phyloP scores from a whole-genome alignment of 2,113 vertebrate genomes.

The Neogobius melanostomus region DNA sequence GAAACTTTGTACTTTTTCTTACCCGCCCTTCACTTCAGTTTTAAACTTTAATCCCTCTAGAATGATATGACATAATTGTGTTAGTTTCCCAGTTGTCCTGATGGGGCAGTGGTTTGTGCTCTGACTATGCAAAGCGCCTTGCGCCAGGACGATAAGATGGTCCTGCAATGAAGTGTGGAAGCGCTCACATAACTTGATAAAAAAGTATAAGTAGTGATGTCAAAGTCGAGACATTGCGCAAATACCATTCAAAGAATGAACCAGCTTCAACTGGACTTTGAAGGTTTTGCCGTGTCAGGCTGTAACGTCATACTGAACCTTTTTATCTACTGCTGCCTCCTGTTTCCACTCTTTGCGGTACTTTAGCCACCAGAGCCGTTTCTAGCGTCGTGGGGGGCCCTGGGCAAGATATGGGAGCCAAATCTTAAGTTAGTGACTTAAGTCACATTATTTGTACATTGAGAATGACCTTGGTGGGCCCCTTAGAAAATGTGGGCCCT shows the following conservation, averaged over 20 bases:
- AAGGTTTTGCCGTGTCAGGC: not conserved
- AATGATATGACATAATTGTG: not conserved
- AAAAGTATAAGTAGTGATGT: constrained; percentile 39
- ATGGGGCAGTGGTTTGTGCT: constrained; percentile 61
- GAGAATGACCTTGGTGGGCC: too few relatives aligned
- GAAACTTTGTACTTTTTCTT: not conserved
- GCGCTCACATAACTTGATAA: constrained; percentile 40
- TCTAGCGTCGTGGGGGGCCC: too few relatives aligned
- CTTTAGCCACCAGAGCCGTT: too few relatives aligned
- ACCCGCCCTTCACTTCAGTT: not conserved
- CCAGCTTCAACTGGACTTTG: not conserved
- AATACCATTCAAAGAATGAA: constrained; percentile 10
- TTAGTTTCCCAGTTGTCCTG: constrained; percentile 8
- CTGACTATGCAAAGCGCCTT: constrained; percentile 31
- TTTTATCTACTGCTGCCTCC: constrained; percentile 39
- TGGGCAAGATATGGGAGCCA: too few relatives aligned
- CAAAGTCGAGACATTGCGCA: constrained; percentile 39
- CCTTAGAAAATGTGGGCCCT: too few relatives aligned
- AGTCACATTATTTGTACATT: too few relatives aligned
- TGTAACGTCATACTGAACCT: constrained; percentile 1
- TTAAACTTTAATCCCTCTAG: not conserved
- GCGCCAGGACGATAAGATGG: constrained; percentile 24
- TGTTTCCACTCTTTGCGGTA: constrained; percentile 31
- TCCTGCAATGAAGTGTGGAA: constrained; percentile 42
- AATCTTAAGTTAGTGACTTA: too few relatives aligned